Conservation (phyloP, 2,113 vertebrate genomes). For the Stigmatopora nigra region DNA sequence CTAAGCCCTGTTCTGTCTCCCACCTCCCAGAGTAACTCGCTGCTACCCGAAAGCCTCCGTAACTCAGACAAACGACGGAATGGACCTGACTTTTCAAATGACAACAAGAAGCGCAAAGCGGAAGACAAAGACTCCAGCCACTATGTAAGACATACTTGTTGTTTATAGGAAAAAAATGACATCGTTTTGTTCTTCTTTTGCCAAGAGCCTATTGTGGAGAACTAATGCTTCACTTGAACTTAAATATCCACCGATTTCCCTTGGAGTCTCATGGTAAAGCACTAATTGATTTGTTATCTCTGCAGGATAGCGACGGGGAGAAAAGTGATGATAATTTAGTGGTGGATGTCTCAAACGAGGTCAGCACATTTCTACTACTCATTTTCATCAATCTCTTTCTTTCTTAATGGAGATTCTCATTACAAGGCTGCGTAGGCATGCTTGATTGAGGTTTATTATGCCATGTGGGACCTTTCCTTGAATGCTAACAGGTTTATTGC, state of each 20-base stretch:
- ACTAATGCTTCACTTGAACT: background rate
- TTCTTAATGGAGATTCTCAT: background rate
- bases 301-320: constrained; percentile 92
- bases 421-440: background rate
- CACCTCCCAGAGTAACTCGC: constrained; percentile 79
- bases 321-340: constrained; percentile 93
- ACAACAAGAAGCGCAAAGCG: constrained; percentile 89
- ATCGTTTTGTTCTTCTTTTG: background rate
- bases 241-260: background rate
- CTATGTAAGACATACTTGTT: constrained; percentile 52
- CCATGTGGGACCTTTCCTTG: constrained; percentile 1
- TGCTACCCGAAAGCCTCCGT: constrained; percentile 85
- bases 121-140: constrained; percentile 86
- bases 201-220: background rate
- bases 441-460: constrained; percentile 8
- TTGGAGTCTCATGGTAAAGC: background rate
- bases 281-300: constrained; percentile 20
- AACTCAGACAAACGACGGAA: constrained; percentile 85
- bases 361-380: constrained; percentile 25
- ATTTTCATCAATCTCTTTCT: background rate
- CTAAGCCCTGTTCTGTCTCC: constrained; percentile 3
- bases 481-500: constrained; percentile 3
- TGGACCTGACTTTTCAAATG: constrained; percentile 82
- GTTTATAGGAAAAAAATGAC: background rate
- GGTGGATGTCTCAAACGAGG: constrained; percentile 94